These are phyloP conservation scores for Abrostola tripartita DNA, from an alignment of 2,888 invertebrate genomes.

Conservation along the genomic window DNA sequence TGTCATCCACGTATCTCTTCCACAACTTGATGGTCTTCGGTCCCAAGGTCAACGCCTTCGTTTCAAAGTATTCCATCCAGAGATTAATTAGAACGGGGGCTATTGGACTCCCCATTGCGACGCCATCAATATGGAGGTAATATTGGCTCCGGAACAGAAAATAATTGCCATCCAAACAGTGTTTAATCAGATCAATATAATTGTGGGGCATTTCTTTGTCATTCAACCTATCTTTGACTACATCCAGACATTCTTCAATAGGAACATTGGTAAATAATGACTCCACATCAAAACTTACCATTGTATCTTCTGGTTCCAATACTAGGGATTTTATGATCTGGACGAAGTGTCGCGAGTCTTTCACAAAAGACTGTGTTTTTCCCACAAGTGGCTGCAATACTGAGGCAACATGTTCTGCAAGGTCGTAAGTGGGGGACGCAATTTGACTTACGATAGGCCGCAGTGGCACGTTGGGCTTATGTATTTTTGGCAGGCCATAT, in stretches of 20 bases:
- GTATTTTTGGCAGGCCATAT: too few relatives aligned
- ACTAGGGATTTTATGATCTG: background rate
- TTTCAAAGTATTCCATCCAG: too few relatives aligned
- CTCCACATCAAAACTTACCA: slow-evolving; percentile 3
- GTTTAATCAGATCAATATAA: slow-evolving; percentile 1
- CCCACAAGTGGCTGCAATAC: slow-evolving; percentile 27
- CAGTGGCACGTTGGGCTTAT: slow-evolving; percentile 34
- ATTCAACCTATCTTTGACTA: slow-evolving; percentile 1
- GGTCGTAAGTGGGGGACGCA: slow-evolving; percentile 29
- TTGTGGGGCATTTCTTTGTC: slow-evolving; percentile 4
- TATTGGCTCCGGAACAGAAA: slow-evolving; percentile 3
- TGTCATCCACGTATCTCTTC: slow-evolving; percentile 1
- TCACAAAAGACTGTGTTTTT: slow-evolving; percentile 15
- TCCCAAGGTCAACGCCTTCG: background rate
- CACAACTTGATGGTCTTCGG: background rate
- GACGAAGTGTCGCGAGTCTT: slow-evolving; percentile 18
- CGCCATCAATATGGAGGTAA: too few relatives aligned
- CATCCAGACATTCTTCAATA: background rate
- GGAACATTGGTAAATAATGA: slow-evolving; percentile 7
- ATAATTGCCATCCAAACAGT: slow-evolving; percentile 5
- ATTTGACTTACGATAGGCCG: slow-evolving; percentile 47
- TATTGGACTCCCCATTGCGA: too few relatives aligned
- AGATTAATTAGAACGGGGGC: too few relatives aligned
- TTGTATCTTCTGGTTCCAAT: slow-evolving; percentile 4
- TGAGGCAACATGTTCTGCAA: slow-evolving; percentile 16